These are phyloP conservation scores for Ashinkailepas kermadecensis DNA, from an alignment of 2,888 invertebrate genomes.

Conservation along the genomic window DNA sequence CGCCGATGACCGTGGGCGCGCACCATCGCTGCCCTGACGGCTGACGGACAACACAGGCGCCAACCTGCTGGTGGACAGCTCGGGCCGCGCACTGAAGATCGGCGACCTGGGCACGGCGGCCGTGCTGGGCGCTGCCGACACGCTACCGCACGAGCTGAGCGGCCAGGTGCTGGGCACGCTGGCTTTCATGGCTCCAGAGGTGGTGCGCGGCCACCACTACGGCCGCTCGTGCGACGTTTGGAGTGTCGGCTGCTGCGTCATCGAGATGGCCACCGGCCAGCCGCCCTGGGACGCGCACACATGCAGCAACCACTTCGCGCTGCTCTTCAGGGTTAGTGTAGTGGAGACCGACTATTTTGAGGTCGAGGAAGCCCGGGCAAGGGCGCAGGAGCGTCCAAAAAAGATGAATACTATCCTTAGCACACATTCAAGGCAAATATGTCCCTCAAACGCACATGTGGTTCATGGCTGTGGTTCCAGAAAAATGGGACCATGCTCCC, in stretches of 20 bases:
- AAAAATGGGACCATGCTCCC: too few species aligned
- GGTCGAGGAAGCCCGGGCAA: too few species aligned
- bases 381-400: too few species aligned
- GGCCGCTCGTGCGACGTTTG: conserved; percentile 48
- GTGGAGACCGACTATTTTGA: too few species aligned
- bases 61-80: conserved; percentile 45
- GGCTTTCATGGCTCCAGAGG: conserved; percentile 49
- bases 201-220: conserved; percentile 45
- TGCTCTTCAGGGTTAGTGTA: too few species aligned
- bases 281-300: conserved; percentile 46
- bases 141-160: conserved; percentile 44
- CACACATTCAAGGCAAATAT: too few species aligned
- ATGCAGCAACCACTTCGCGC: conserved; percentile 45
- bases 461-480: too few species aligned
- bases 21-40: too few species aligned
- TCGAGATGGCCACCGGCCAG: conserved; percentile 46
- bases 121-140: conserved; percentile 41
- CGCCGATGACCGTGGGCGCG: too few species aligned
- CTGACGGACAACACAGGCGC: conserved; percentile 38
- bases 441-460: too few species aligned
- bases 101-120: conserved; percentile 47
- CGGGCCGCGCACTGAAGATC: conserved; percentile 45
- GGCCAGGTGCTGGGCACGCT: conserved; percentile 46
- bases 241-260: conserved; percentile 46
- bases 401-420: too few species aligned